phyloP scores from a whole-genome alignment of 2,888 invertebrate genomes.

The Philereme vetulata region DNA sequence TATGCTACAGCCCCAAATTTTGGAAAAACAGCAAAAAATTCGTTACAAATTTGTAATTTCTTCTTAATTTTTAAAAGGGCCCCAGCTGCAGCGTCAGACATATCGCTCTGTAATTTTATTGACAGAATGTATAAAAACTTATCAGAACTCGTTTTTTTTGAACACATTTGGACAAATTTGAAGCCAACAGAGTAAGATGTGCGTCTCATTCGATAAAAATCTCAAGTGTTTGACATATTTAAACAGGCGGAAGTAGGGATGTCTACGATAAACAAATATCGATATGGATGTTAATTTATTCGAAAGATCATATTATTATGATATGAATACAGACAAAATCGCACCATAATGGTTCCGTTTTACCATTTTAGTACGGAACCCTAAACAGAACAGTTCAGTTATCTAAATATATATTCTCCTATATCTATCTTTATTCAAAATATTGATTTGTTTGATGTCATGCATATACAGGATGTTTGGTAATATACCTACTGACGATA shows the following conservation, averaged over 20 bases:
- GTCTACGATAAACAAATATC: slow-evolving; percentile 27
- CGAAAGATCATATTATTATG: background rate
- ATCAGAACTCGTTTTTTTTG: slow-evolving; percentile 28
- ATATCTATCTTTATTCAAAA: no score
- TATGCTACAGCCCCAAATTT: no score
- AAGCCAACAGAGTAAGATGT: slow-evolving; percentile 52
- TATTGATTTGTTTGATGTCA: no score
- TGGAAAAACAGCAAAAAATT: no score
- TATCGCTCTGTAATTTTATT: slow-evolving; percentile 23
- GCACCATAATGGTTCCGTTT: no score
- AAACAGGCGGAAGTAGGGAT: slow-evolving; percentile 48
- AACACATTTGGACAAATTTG: slow-evolving; percentile 35
- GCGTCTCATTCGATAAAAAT: slow-evolving; percentile 55
- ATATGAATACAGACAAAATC: background rate
- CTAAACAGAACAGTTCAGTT: no score
- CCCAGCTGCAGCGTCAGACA: background rate
- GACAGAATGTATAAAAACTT: slow-evolving; percentile 24
- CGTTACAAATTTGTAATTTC: no score
- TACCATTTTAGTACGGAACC: no score
- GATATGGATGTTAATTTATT: slow-evolving; percentile 15
- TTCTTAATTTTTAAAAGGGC: no score
- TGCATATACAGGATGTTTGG: no score
- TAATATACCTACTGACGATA: no score
- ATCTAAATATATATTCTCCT: no score
- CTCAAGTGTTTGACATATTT: slow-evolving; percentile 59